Base-by-base conservation (phyloP, 2,113 vertebrate species). In the Microtus ochrogaster region DNA sequence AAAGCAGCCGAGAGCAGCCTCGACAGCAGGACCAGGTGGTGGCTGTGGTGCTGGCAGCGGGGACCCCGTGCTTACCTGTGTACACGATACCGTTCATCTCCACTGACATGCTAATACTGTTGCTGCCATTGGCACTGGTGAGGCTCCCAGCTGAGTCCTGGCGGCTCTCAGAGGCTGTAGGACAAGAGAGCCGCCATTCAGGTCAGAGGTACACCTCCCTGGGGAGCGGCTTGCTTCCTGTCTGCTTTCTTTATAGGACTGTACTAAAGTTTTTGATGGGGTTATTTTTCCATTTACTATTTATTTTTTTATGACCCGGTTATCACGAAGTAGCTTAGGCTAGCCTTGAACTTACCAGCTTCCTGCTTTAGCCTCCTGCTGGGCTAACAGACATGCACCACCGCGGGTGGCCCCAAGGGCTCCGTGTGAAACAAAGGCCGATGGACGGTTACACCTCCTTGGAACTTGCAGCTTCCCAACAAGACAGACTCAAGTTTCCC, bases 101-200 rank as follows among this genome's bases (percentile, higher is more conserved):
- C 68, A 99, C 99, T 0, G 99, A 99, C 99, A 99, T 99, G 98
- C 99, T 99, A 97, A 99, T 99, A 98, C 99, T 99, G 98, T 98
- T 99, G 96, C 99, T 98, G 97, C 99, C 99, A 0, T 99, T 99
- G 93, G 98, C 98, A 85, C 94, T 63, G 41, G 98, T 98, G 76
- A 99, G 96, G 96, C 98, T 98, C 84, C 98, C 44, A 5, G 99
- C 98, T 0, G 99, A 97, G 92, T 99, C 99, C 97, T 98, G 99
- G 97, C 99, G 99, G 97, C 98, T 98, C 55, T 99, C 99, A 96
- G 98, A 76, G 16, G 73, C 92, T 96, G 92, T 0, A 33, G 88
- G 92, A n/a, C 89, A 74, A 36, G 95, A 83, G 94, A 0, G 0
- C 26, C 9, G 3, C 16, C 17, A 41, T 3, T 17, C 7, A 16